These are phyloP conservation scores for Stigmatopora argus DNA, from an alignment of 2,113 vertebrate genomes.

Conservation along the genomic window DNA sequence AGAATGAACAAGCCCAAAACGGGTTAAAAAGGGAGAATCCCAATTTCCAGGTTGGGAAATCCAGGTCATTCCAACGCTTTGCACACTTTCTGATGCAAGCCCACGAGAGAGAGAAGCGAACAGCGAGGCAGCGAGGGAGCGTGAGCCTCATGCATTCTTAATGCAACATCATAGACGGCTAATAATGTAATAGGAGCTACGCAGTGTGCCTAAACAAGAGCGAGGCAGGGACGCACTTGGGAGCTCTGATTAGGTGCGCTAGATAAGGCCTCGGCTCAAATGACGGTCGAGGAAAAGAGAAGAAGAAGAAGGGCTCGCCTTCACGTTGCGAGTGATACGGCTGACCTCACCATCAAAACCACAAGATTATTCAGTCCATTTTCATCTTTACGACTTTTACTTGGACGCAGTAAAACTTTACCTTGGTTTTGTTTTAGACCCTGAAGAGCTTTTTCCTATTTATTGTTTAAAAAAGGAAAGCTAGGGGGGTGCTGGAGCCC, in stretches of 20 bases:
- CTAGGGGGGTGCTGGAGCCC: too few species aligned
- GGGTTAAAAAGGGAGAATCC: too few species aligned
- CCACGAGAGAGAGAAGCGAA: constrained; percentile 32
- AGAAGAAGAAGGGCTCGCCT: not conserved
- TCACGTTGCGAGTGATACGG: not conserved
- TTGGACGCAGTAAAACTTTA: too few species aligned
- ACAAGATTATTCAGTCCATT: too few species aligned
- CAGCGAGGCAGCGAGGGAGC: constrained; percentile 54
- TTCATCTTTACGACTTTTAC: too few species aligned
- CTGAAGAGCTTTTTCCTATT: too few species aligned
- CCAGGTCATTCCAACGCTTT: constrained; percentile 1
- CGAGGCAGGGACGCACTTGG: constrained; percentile 4
- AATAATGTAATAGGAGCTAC: constrained; percentile 67
- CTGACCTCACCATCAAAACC: too few species aligned
- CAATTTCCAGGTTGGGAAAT: not conserved
- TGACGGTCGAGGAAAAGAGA: not conserved
- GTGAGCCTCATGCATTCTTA: constrained; percentile 72
- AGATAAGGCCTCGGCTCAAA: constrained; percentile 14
- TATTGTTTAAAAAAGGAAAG: too few species aligned
- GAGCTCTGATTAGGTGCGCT: constrained; percentile 5
- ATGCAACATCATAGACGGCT: constrained; percentile 68
- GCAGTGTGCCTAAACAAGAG: constrained; percentile 15
- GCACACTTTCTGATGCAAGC: constrained; percentile 25
- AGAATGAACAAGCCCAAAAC: too few species aligned
- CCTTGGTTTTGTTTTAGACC: too few species aligned